These are phyloP conservation scores for Catotricha subobsoleta DNA, from an alignment of 2,888 invertebrate genomes.

Conservation along the genomic window DNA sequence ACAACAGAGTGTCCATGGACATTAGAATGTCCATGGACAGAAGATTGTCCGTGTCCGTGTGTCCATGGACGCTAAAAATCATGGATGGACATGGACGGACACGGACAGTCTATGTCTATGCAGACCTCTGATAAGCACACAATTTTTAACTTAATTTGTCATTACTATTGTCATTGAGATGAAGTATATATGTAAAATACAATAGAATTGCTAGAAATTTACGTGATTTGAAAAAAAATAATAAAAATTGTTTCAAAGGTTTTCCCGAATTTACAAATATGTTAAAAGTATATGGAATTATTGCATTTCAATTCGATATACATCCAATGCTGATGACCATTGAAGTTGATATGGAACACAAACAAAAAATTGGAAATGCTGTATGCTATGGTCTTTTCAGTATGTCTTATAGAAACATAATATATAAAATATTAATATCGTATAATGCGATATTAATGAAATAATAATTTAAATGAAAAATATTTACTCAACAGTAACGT, in stretches of 20 bases:
- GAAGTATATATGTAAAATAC: background rate
- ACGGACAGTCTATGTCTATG: too few species aligned
- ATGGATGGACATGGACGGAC: too few species aligned
- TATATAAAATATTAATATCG: background rate
- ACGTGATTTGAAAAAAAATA: too few species aligned
- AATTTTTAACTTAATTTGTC: background rate
- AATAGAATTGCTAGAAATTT: too few species aligned
- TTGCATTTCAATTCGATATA: slow-evolving; percentile 61
- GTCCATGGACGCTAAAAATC: too few species aligned
- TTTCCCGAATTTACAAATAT: slow-evolving; percentile 33
- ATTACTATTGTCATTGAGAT: background rate
- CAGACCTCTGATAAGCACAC: too few species aligned
- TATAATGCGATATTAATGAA: background rate
- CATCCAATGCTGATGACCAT: slow-evolving; percentile 74
- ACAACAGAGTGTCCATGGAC: too few species aligned
- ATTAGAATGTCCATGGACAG: too few species aligned
- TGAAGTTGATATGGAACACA: slow-evolving; percentile 79
- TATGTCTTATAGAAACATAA: slow-evolving; percentile 24
- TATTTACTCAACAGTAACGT: slow-evolving; percentile 31
- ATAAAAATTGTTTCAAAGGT: background rate
- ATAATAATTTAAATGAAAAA: background rate
- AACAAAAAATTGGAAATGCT: slow-evolving; percentile 51
- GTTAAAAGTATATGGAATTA: slow-evolving; percentile 44
- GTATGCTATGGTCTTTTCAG: slow-evolving; percentile 51
- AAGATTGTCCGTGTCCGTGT: too few species aligned